Base-by-base conservation (phyloP, 2,797 vertebrate genomes). In the Xenentodon cancila region DNA sequence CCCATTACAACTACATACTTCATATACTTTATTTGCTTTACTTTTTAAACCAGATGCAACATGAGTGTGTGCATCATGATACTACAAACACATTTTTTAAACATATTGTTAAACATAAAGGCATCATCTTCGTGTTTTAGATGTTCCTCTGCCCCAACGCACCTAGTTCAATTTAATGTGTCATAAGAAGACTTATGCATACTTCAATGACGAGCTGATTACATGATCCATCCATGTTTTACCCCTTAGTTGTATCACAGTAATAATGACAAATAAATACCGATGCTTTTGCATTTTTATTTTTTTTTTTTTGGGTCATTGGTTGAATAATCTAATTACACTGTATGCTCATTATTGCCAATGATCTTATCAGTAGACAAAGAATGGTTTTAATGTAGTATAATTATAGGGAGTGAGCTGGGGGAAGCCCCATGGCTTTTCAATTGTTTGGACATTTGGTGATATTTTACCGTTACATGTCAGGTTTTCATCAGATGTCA, bases 381-480 rank as follows among this genome's bases (percentile, higher is more conserved):
- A 65, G 40, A 70, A 21, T 18, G 21, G 40, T 62, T 37, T 44
- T 62, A 30, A 77, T 77, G 51, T 57, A 22, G 40, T 54, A 17
- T 65, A 65, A 68, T 85, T 73, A 66, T 56, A 32, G 51, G 18
- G 44, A 69, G 62, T 53, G 53, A 74, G 48, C 50, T 17, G 1
- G 15, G 32, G 27, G 40, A 65, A 42, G 22, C 62, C 53, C 55
- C 3, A 1, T 0, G 53, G 59, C 32, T 79, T 67, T 58, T 3
- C 43, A 53, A 73, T 62, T 58, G 34, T 73, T 54, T 32, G 17
- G 21, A 21, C 0, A 0, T 66, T 66, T 71, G 48, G 52, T 30
- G 19, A 53, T 60, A 30, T 71, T 47, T 68, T 75, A 47, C 71
- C 53, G 58, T 68, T 9, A 46, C 30, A 9, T 2, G 15, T 64